Base-by-base conservation (phyloP, 2,888 invertebrate species). In the Hemaris fuciformis region DNA sequence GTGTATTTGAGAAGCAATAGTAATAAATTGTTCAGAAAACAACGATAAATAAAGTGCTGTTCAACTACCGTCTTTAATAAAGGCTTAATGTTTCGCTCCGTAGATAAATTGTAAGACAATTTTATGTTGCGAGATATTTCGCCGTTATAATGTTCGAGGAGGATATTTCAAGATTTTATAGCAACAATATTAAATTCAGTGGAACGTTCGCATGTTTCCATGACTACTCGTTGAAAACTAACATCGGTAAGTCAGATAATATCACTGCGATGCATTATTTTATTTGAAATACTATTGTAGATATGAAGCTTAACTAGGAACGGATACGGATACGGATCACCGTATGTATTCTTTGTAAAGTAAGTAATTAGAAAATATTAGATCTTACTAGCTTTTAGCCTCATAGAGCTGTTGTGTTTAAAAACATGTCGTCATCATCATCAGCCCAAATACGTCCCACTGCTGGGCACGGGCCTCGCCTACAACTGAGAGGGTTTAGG, bases 181-280 rank as follows among this genome's bases (percentile, higher is more conserved):
- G 65, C 78, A 80, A 76, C 80, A 80, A 88, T 90, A 89, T 89
- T 84, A 87, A 88, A 89, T 89, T 90, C 87, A 74, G 72, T 81
- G 78, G 79, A 76, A 77, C 71, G 76, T 75, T 76, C 71, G 71
- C 72, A 73, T 76, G 75, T 41, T 70, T 61, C 66, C 63, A 62
- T 62, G 70, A 72, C 66, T 72, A 70, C 27, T 53, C 70, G 73
- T 74, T 74, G 67, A 68, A 70, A 75, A 70, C 68, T 66, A 64
- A 71, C 64, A 45, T 70, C 59, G 64, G 61, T 65, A 67, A 70
- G 66, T 63, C 68, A 57, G 45, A 18, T 62, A 59, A 66, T 73
- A 68, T 72, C 69, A 62, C 63, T 43, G 64, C 56, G 23, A 57
- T 62, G n/a, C n/a, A n/a, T n/a, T n/a, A n/a, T n/a, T n/a, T n/a